phyloP scores from a whole-genome alignment of 2,797 vertebrate genomes.

The Coregonus suidteri region DNA sequence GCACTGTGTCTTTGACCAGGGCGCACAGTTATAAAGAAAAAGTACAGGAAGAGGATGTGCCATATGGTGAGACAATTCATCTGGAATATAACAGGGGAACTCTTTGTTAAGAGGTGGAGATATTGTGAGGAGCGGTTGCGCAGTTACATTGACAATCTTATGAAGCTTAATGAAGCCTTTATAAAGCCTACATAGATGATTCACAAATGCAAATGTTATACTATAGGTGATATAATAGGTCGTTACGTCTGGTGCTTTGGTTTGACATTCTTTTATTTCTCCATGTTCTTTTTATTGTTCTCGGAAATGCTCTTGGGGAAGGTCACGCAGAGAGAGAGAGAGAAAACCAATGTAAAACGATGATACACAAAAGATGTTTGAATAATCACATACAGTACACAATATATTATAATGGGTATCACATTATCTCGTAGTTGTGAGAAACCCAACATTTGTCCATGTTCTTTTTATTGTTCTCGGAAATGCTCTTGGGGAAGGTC shows the following conservation, averaged over 20 bases:
- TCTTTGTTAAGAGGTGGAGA: not conserved
- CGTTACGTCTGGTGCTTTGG: not conserved
- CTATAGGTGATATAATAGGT: not conserved
- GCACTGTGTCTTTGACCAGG: not conserved
- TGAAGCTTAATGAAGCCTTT: not conserved
- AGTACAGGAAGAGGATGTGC: not conserved
- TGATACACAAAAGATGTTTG: not conserved
- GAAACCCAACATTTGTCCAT: not conserved
- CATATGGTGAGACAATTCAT: not conserved
- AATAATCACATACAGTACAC: not conserved
- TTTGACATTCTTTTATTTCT: not conserved
- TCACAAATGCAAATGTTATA: not conserved
- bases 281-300: not conserved
- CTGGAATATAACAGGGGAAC: not conserved
- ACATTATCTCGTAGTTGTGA: not conserved
- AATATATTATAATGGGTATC: not conserved
- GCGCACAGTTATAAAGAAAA: not conserved
- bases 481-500: constrained; percentile 2
- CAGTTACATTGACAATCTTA: not conserved
- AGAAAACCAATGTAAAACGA: not conserved
- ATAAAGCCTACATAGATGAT: not conserved
- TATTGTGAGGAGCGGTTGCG: not conserved
- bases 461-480: not conserved
- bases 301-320: not conserved
- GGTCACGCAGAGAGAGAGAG: not conserved